Base-by-base conservation (phyloP, 1,140 invertebrate species). In the Macrosteles quadrilineatus region DNA sequence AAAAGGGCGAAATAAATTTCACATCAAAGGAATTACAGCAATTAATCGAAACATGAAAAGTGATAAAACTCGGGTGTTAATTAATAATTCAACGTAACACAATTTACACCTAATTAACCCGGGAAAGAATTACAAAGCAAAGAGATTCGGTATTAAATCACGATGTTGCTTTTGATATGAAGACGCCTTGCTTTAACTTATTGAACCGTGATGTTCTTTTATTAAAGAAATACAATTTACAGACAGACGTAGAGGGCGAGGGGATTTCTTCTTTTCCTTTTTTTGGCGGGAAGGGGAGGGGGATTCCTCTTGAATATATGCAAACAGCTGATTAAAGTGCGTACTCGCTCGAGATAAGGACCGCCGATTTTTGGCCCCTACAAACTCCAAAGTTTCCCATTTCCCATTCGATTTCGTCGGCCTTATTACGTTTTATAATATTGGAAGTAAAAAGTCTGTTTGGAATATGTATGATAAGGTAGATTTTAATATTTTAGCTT, bases 151-250 rank as follows among this genome's bases (percentile, higher is more conserved):
- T 50, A 50, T 50, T 50, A 21, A 21, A 50, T 50, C 47, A 4
- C 47, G 21, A 19, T 21, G 47, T 40, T 40, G 47, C 47, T 50
- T 50, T 50, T 50, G 47, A 50, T 50, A 50, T 50, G 47, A 50
- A 50, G 47, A 19, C 47, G 14, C 3, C 47, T 6, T n/a, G 14
- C 14, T 3, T 21, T 17, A 50, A 19, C 14, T 50, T 50, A 50
- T 50, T 50, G 47, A 50, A 50, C 47, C 47, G 47, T 50, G 47
- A 50, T 50, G 47, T 50, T 50, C 47, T 50, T 50, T 50, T 50
- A 50, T 50, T 50, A 50, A 50, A 50, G 47, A 50, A 50, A 50
- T 50, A 50, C 47, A 50, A 50, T 50, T 50, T 50, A 21, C 14
- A 50, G 47, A 50, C 14, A 50, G 47, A 50, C 14, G 14, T 21